These are phyloP conservation scores for Hydraecia micacea DNA, from an alignment of 2,888 invertebrate genomes.

Conservation along the genomic window DNA sequence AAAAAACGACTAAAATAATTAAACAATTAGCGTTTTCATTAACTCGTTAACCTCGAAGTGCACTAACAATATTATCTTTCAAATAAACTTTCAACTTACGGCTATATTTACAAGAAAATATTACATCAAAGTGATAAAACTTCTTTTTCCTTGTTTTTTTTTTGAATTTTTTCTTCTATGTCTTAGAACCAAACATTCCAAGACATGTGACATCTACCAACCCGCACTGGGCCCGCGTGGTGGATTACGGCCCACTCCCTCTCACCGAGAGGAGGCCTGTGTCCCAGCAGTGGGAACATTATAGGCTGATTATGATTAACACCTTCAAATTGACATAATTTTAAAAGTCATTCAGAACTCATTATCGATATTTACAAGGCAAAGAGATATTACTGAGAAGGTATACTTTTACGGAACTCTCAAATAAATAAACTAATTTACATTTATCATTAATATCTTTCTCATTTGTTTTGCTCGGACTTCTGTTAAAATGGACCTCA, in stretches of 20 bases:
- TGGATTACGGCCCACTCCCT: no score
- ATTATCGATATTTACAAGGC: slow-evolving; percentile 10
- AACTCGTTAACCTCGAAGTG: neutral
- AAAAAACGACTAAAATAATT: neutral
- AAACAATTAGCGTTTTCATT: neutral
- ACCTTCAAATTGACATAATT: neutral
- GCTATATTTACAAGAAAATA: neutral
- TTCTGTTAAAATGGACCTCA: slow-evolving; percentile 24
- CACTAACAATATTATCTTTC: neutral
- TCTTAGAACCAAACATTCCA: no score
- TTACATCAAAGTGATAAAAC: neutral
- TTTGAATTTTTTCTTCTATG: no score
- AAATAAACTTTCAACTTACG: neutral
- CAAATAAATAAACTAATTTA: slow-evolving; percentile 47
- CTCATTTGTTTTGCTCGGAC: slow-evolving; percentile 1
- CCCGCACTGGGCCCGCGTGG: no score
- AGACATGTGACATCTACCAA: no score
- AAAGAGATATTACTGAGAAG: slow-evolving; percentile 25
- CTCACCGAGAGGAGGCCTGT: no score
- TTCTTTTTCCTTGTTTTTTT: no score
- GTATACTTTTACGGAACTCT: slow-evolving; percentile 17
- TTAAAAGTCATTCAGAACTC: neutral
- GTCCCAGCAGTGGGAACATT: no score
- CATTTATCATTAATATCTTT: slow-evolving; percentile 41
- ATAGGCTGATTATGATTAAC: no score